A percentile compares a stretch with the other conserved stretches of the same genome.
These are phyloP conservation scores for Urechis unicinctus DNA, from an alignment of 2,888 invertebrate genomes.

Conservation along the genomic window DNA sequence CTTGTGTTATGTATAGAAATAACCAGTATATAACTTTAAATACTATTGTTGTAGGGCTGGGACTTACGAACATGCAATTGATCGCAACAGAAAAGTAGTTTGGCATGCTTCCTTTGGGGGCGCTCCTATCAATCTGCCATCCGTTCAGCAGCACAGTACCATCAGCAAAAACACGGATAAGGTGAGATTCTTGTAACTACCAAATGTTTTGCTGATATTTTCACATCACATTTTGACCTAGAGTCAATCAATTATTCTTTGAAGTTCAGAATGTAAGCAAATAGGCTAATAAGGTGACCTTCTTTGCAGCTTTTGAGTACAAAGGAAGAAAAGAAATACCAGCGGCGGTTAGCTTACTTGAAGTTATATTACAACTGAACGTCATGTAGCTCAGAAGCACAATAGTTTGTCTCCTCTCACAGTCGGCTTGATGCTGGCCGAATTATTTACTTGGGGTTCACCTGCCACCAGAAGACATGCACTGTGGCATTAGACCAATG, in stretches of 20 bases:
- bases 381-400: too few relatives aligned
- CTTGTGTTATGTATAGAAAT: too few relatives aligned
- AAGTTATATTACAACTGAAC: conserved; percentile 41
- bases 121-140: conserved; percentile 41
- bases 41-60: conserved; percentile 33
- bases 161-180: conserved; percentile 48
- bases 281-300: conserved; percentile 4
- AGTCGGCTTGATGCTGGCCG: too few relatives aligned
- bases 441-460: too few relatives aligned
- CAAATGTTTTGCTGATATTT: neutral
- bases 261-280: too few relatives aligned
- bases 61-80: conserved; percentile 41
- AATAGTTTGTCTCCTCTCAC: too few relatives aligned
- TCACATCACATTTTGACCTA: neutral
- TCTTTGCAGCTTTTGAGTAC: conserved; percentile 45
- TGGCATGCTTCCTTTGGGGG: conserved; percentile 51
- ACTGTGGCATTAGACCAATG: too few relatives aligned
- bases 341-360: conserved; percentile 46
- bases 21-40: too few relatives aligned
- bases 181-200: conserved; percentile 22
- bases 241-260: too few relatives aligned
- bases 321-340: conserved; percentile 47
- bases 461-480: too few relatives aligned
- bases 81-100: conserved; percentile 39
- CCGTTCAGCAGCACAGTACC: conserved; percentile 42